Evolutionary conservation across 1,140 invertebrate genomes (phyloP).

Genomic region (Nephotettix cincticeps): DNA sequence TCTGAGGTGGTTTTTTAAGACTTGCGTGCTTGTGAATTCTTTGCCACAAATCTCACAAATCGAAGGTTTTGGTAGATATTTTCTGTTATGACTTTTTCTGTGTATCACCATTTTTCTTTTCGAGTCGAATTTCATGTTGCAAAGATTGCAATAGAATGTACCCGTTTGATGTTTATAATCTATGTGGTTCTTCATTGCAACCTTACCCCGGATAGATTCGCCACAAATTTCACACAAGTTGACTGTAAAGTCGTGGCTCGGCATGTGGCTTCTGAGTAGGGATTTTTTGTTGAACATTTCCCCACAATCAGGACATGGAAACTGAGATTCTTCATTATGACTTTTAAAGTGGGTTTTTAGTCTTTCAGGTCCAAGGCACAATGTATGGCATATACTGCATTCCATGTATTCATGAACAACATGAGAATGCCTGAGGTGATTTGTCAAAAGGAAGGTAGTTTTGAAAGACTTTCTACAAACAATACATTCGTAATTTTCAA

Average conservation of each 20-base stretch:
- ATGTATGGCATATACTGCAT: neutral
- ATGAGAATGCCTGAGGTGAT: neutral
- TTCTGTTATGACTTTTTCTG: neutral
- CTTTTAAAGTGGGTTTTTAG: neutral
- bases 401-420: neutral
- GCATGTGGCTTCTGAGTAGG: neutral
- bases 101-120: neutral
- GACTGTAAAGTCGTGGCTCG: neutral
- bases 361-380: neutral
- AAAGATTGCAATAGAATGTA: neutral
- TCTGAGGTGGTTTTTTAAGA: neutral
- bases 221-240: constrained; percentile 4
- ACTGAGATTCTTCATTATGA: neutral
- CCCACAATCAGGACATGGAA: neutral
- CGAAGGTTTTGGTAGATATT: neutral
- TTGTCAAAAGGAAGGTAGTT: neutral
- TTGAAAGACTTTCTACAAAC: neutral
- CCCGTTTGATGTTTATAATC: neutral
- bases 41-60: neutral
- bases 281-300: neutral
- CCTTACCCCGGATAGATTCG: neutral
- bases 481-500: neutral
- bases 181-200: neutral
- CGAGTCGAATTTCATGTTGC: neutral
- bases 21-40: neutral